Base-by-base conservation (phyloP, 2,113 vertebrate species). In the Lucifuga dentata region DNA sequence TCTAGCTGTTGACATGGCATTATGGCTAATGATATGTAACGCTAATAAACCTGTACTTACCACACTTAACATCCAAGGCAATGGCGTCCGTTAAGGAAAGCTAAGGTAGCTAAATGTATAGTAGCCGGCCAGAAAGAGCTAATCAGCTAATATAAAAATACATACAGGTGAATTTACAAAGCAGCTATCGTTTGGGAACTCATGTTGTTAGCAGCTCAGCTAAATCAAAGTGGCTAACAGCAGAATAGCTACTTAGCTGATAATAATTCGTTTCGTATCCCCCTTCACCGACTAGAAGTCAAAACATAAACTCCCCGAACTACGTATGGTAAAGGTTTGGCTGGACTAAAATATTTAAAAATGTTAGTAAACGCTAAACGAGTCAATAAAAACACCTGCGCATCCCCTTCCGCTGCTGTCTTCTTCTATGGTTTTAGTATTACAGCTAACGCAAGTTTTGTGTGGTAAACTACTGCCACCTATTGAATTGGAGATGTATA, bases 41-140 rank as follows among this genome's bases (percentile, higher is more conserved):
- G 15, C 38, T 4, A 11, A 11, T 46, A 1, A 70, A 61, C 40
- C 0, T 40, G 32, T 51, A 86, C 87, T 81, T 43, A 90, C 89
- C 80, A 57, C 80, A 68, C 60, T 60, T 49, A 84, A 72, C 89
- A 90, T 89, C 82, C 82, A 86, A 73, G 11, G 41, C 43, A 66
- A 39, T 65, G 48, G 24, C 7, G 16, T 11, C 0, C 21, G n/a
- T 32, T 17, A 66, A 23, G 40, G 39, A 15, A 17, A 43, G 32
- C 58, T 41, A 24, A 72, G 5, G 38, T 2, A 70, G 67, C 33
- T 29, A 63, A 57, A 26, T 16, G 7, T 50, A 39, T 32, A 6
- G 5, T 5, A 19, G 12, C 23, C 35, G 39, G 66, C 39, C 10
- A 43, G 40, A 11, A 10, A 33, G 5, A 60, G 7, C 39, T 7